Evolutionary conservation across 2,888 invertebrate species (phyloP), one percentile per base, ranked within the genome.

Genomic region (Marasmarcha lunaedactyla): DNA sequence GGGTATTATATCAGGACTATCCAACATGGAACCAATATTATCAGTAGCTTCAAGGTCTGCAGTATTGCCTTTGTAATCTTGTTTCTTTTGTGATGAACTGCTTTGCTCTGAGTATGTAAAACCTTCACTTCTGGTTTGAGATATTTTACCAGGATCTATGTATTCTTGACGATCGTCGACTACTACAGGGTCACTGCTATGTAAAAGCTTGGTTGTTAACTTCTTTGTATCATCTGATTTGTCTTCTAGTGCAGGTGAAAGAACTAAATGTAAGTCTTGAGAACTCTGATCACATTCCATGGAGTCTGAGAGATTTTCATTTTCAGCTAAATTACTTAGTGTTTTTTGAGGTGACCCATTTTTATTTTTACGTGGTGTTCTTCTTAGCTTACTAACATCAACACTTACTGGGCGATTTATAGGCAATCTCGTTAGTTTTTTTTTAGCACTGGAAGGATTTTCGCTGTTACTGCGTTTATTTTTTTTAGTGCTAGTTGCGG

Each of bases 41-140:
- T 79, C 83, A 1, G 83, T 83, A 42, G 74, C 78, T 30, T 77
- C 83, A 46, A 71, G 79, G 39, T 83, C 81, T 0, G 67, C 59
- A 1, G 77, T 77, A 46, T 72, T 77, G 1, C 59, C 67, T 42
- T 51, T 52, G 27, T 49, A 58, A n/a, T 69, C 63, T 46, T 60
- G 68, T 3, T 54, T 47, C 0, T 57, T 49, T 46, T 72, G 70
- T 1, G 71, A 68, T 11, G 62, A 52, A 27, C 53, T 51, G 39
- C 48, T 65, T 35, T 62, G 60, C 41, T 77, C 73, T 0, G 74
- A 68, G 40, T 61, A 68, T 35, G 53, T 57, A 35, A 59, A 69
- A 0, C 68, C 74, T 52, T 76, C 78, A 37, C 71, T 79, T 50
- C 57, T 64, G 1, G 66, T 52, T 41, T 60, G 55, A n/a, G 54